Conservation (phyloP, 1,140 invertebrate genomes). For the Calephelis virginiensis region DNA sequence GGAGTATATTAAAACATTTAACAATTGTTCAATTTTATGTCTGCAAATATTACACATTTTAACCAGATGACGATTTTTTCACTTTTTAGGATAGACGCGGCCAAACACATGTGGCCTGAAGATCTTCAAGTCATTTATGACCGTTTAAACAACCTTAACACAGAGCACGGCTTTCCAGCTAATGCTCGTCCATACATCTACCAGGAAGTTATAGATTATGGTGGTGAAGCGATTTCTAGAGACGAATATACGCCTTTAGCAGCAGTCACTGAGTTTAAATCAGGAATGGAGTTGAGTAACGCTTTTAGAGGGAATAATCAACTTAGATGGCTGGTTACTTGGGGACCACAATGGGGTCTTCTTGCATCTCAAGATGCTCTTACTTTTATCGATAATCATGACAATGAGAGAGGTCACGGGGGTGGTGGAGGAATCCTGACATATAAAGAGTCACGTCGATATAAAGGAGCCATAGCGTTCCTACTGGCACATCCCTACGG, state of each 20-base stretch:
- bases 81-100: slow-evolving; percentile 82
- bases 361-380: slow-evolving; percentile 78
- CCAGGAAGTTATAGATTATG: slow-evolving; percentile 90
- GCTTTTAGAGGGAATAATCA: slow-evolving; percentile 67
- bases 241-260: slow-evolving; percentile 83
- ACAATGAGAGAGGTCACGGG: slow-evolving; percentile 81
- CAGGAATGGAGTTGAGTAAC: slow-evolving; percentile 61
- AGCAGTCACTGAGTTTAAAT: slow-evolving; percentile 86
- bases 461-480: slow-evolving; percentile 86
- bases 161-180: slow-evolving; percentile 79
- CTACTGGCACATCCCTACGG: slow-evolving; percentile 92
- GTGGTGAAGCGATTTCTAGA: slow-evolving; percentile 83
- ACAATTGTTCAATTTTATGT: no score
- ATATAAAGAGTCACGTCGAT: slow-evolving; percentile 79
- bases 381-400: slow-evolving; percentile 83
- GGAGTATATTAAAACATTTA: no score
- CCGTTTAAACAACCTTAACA: slow-evolving; percentile 81
- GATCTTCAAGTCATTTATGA: slow-evolving; percentile 83
- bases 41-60: not conserved
- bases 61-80: not conserved
- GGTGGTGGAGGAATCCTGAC: slow-evolving; percentile 80
- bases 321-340: slow-evolving; percentile 70
- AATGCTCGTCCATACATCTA: slow-evolving; percentile 83
- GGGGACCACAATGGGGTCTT: slow-evolving; percentile 80
- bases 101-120: slow-evolving; percentile 90